phyloP scores from a whole-genome alignment of 2,888 invertebrate species.

The Plebejus melissa region DNA sequence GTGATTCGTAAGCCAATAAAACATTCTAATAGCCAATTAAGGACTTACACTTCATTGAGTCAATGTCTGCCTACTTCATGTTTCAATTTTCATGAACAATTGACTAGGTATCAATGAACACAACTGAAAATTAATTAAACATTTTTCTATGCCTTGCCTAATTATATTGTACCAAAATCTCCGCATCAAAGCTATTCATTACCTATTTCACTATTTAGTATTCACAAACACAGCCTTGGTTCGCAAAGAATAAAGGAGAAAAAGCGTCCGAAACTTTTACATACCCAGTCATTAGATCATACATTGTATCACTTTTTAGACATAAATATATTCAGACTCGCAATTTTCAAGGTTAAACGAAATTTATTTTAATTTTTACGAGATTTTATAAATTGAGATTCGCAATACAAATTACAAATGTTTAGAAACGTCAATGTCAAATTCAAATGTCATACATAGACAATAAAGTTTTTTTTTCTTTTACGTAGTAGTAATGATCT shows the following conservation, averaged over 20 bases:
- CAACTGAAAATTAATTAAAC: not conserved
- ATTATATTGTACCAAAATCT: not conserved
- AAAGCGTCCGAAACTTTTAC: not conserved
- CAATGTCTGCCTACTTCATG: not conserved
- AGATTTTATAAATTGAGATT: constrained; percentile 1
- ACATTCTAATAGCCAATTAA: constrained; percentile 4
- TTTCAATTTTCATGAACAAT: not conserved
- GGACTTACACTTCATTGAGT: constrained; percentile 10
- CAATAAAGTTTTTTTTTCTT: not conserved
- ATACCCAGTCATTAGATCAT: constrained; percentile 9
- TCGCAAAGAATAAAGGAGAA: not conserved
- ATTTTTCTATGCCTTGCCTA: not conserved
- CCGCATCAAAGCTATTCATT: not conserved
- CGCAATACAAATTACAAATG: not conserved
- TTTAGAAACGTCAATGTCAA: constrained; percentile 21
- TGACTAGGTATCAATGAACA: not conserved
- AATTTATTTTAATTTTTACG: constrained; percentile 17
- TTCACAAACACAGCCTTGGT: not conserved
- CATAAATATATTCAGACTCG: not conserved
- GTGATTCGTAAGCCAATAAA: constrained; percentile 13
- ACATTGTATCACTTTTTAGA: constrained; percentile 15
- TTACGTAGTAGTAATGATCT: not conserved
- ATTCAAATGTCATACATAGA: not conserved
- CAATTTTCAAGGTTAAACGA: constrained; percentile 11
- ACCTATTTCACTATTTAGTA: not conserved